Conservation (phyloP, 2,888 invertebrate genomes). For the Trichopoda pennipes region DNA sequence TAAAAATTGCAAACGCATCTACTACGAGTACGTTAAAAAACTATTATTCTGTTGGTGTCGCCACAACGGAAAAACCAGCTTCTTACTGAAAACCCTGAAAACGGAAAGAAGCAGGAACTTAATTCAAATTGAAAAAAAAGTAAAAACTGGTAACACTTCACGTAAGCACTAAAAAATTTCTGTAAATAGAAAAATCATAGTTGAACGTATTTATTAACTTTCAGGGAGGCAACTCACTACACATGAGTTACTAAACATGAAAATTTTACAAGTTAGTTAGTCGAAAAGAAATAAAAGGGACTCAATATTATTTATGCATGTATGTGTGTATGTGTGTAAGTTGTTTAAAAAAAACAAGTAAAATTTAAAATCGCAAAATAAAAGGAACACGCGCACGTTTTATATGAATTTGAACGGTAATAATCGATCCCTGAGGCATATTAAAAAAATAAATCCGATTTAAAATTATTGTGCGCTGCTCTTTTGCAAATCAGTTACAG, state of each 20-base stretch:
- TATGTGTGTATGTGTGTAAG: background rate
- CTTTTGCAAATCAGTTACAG: background rate
- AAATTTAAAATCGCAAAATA: slow-evolving; percentile 75
- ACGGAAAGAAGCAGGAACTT: too few relatives aligned
- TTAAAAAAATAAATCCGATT: slow-evolving; percentile 81
- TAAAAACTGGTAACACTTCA: slow-evolving; percentile 3
- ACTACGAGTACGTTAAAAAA: too few relatives aligned
- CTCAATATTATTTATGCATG: slow-evolving; percentile 46
- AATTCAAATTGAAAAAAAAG: too few relatives aligned
- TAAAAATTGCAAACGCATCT: too few relatives aligned
- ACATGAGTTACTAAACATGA: slow-evolving; percentile 16
- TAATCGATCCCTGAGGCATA: slow-evolving; percentile 82
- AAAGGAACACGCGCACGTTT: slow-evolving; percentile 78
- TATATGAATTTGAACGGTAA: slow-evolving; percentile 81
- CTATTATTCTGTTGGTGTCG: too few relatives aligned
- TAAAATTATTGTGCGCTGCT: slow-evolving; percentile 72
- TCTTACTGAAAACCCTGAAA: too few relatives aligned
- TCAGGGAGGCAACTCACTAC: slow-evolving; percentile 35
- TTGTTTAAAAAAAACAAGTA: slow-evolving; percentile 29
- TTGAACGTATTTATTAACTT: slow-evolving; percentile 30
- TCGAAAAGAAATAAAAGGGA: slow-evolving; percentile 51
- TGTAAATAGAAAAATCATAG: background rate
- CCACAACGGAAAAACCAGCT: too few relatives aligned
- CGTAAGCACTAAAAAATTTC: slow-evolving; percentile 33
- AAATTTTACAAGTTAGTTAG: slow-evolving; percentile 18